Evolutionary conservation across 2,888 invertebrate genomes (phyloP), one percentile per base, ranked within the genome.

Genomic region (Pyralis farinalis): DNA sequence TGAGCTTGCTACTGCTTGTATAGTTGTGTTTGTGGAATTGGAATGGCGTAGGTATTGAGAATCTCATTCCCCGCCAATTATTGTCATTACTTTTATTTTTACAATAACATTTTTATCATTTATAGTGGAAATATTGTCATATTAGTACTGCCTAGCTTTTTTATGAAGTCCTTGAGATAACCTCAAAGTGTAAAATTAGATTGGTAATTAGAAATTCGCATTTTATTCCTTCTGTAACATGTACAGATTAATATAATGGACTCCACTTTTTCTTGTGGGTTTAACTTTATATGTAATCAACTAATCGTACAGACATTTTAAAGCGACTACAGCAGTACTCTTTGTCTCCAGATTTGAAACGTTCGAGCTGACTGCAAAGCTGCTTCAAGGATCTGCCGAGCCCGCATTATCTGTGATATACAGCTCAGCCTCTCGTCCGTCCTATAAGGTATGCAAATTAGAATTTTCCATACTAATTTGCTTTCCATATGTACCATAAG

Each of bases 371-470:
- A 78, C 83, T 82, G 79, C 71, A 71, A 82, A 87, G 85, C 87
- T 87, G 87, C 84, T 81, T 67, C 60, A 68, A 81, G 87, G 87
- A 87, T 86, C 79, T 82, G 86, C 88, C 87, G 82, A 87, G 90
- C 85, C 89, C 85, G 74, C 80, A 82, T 82, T 88, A 89, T 89
- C 90, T 90, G 89, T 89, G 89, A 90, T 90, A 89, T 86, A 87
- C 88, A 87, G 89, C 89, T 87, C 89, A 86, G 89, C 88, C 89
- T 86, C 81, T 85, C 79, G 88, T 89, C 90, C 89, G 89, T 89
- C 90, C 90, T 89, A 85, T 76, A 88, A 88, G 89, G 89, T 88
- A 16, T n/a, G n/a, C n/a, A n/a, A n/a, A n/a, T n/a, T n/a, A n/a
- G n/a, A n/a, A n/a, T n/a, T n/a, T n/a, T n/a, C n/a, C n/a, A n/a